Conservation (phyloP, 1,140 invertebrate species). For the Meloidogyne chitwoodi region DNA sequence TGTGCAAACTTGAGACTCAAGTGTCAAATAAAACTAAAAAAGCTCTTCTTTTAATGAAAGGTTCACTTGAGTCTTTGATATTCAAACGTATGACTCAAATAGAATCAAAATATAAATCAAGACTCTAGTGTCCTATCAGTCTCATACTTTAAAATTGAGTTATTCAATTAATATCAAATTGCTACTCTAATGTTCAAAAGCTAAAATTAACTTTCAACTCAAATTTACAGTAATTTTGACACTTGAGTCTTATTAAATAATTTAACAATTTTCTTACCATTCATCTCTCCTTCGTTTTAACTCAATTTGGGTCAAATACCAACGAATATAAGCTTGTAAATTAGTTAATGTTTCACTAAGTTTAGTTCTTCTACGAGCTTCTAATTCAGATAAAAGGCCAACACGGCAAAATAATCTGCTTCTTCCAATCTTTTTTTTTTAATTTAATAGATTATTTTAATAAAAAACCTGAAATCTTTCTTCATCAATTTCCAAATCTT, state of each 20-base stretch:
- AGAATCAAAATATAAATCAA: no score
- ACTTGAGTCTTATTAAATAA: background rate
- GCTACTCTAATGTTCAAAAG: no score
- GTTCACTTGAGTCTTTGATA: no score
- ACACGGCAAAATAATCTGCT: constrained; percentile 53
- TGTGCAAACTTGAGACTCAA: no score
- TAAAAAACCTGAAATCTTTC: constrained; percentile 26
- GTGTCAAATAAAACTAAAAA: no score
- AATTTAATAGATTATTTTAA: background rate
- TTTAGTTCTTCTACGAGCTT: constrained; percentile 33
- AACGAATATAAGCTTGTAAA: constrained; percentile 49
- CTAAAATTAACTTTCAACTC: no score
- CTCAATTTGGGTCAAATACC: constrained; percentile 26
- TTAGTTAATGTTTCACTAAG: constrained; percentile 28
- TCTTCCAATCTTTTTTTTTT: constrained; percentile 34
- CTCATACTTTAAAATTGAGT: no score
- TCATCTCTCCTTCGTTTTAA: constrained; percentile 25
- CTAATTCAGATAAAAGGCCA: constrained; percentile 52
- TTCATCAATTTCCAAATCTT: constrained; percentile 22
- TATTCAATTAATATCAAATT: no score
- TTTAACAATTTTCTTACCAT: constrained; percentile 23
- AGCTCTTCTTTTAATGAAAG: no score
- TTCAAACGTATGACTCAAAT: no score
- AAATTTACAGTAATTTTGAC: background rate
- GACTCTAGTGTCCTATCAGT: no score